Conservation (phyloP, 2,113 vertebrate species). For the Notothenia rossii region DNA sequence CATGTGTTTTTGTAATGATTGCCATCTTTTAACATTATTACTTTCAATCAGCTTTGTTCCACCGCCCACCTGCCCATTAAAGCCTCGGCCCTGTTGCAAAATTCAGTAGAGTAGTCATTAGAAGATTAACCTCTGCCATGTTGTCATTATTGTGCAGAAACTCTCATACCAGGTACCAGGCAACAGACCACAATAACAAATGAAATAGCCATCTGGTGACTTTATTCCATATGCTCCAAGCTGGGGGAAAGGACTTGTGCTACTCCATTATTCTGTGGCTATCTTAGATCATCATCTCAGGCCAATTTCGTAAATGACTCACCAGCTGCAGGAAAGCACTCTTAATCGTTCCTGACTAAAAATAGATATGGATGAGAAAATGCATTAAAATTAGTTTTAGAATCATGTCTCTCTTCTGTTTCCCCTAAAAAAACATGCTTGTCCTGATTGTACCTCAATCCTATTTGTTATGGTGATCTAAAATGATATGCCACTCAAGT, state of each 20-base stretch:
- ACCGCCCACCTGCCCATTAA: slow-evolving; percentile 32
- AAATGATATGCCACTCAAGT: background rate
- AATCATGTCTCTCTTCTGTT: background rate
- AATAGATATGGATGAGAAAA: background rate
- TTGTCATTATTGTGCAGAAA: slow-evolving; percentile 41
- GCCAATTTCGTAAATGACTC: slow-evolving; percentile 41
- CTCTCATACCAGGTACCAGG: slow-evolving; percentile 40
- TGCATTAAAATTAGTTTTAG: background rate
- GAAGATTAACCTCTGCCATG: slow-evolving; percentile 61
- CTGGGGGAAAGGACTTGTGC: slow-evolving; percentile 1
- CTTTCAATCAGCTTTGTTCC: slow-evolving; percentile 31
- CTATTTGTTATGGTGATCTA: background rate
- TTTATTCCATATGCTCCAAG: slow-evolving; percentile 33
- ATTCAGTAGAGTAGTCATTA: slow-evolving; percentile 61
- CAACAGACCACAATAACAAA: slow-evolving; percentile 59
- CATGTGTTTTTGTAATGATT: background rate
- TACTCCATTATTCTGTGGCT: slow-evolving; percentile 43
- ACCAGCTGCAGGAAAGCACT: slow-evolving; percentile 18
- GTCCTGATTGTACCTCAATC: background rate
- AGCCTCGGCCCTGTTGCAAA: slow-evolving; percentile 31
- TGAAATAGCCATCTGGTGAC: slow-evolving; percentile 68
- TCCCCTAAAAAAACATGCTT: background rate
- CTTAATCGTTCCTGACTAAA: slow-evolving; percentile 11
- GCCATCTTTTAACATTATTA: slow-evolving; percentile 28
- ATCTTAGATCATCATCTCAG: slow-evolving; percentile 46